Evolutionary conservation across 2,888 invertebrate genomes (phyloP).

Genomic region (Prenolepis imparis): DNA sequence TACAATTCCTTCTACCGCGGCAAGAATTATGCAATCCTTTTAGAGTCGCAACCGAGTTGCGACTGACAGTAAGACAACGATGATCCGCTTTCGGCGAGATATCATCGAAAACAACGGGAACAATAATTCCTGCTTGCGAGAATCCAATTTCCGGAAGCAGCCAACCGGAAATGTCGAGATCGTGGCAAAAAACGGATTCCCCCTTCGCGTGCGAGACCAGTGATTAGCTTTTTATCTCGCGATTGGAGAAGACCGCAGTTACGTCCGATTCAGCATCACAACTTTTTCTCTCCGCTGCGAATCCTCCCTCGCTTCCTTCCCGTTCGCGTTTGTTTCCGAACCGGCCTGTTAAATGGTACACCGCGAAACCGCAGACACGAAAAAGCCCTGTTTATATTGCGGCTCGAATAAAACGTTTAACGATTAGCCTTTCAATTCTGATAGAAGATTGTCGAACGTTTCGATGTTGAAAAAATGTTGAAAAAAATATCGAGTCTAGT

Average conservation of each 20-base stretch:
- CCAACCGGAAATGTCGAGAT: constrained; percentile 44
- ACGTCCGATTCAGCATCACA: constrained; percentile 34
- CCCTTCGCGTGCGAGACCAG: constrained; percentile 19
- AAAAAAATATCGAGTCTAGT: neutral
- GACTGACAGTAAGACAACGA: neutral
- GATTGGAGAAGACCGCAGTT: constrained; percentile 40
- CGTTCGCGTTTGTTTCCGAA: neutral
- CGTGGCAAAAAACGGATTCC: constrained; percentile 38
- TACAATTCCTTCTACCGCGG: neutral
- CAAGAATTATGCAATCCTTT: constrained; percentile 31
- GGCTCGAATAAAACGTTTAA: constrained; percentile 25
- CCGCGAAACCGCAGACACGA: constrained; percentile 63
- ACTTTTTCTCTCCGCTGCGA: constrained; percentile 6
- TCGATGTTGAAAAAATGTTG: neutral
- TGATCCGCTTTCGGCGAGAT: constrained; percentile 2
- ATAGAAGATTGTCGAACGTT: neutral
- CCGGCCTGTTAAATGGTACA: constrained; percentile 36
- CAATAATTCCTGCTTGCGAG: constrained; percentile 39
- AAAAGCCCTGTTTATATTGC: constrained; percentile 47
- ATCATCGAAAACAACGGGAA: constrained; percentile 15
- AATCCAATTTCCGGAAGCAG: constrained; percentile 45
- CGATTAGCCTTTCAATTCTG: constrained; percentile 24
- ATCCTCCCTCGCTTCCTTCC: constrained; percentile 8
- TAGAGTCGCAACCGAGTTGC: too few relatives aligned
- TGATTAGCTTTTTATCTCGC: constrained; percentile 51